phyloP scores from a whole-genome alignment of 2,113 vertebrate genomes.

The Cisticola juncidis region DNA sequence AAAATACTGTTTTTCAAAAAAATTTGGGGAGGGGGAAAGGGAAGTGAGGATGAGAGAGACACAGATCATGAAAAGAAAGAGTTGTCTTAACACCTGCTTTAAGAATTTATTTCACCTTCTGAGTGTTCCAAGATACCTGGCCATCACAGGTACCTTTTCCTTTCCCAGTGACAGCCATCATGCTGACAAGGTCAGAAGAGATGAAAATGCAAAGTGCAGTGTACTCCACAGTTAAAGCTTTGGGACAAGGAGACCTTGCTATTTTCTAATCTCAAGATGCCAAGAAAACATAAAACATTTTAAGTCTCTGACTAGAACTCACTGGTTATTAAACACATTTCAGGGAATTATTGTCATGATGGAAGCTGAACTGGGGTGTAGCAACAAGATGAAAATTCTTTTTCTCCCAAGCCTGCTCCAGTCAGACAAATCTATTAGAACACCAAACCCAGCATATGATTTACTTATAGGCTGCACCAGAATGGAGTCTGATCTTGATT shows the following conservation, averaged over 20 bases:
- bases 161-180: neutral
- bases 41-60: neutral
- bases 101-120: neutral
- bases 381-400: neutral
- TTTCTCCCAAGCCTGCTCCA: neutral
- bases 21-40: accelerated
- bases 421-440: neutral
- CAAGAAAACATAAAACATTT: neutral
- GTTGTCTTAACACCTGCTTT: neutral
- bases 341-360: neutral
- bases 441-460: neutral
- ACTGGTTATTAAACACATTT: neutral
- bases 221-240: neutral
- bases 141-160: neutral
- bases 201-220: neutral
- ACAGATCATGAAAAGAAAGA: neutral
- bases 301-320: neutral
- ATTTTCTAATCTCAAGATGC: neutral
- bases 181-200: neutral
- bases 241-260: neutral
- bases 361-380: neutral
- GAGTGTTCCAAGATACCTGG: neutral
- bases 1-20: neutral
- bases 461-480: neutral
- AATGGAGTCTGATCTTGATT: neutral